Conservation (phyloP, 2,888 invertebrate genomes). For the Isotomurus palustris region DNA sequence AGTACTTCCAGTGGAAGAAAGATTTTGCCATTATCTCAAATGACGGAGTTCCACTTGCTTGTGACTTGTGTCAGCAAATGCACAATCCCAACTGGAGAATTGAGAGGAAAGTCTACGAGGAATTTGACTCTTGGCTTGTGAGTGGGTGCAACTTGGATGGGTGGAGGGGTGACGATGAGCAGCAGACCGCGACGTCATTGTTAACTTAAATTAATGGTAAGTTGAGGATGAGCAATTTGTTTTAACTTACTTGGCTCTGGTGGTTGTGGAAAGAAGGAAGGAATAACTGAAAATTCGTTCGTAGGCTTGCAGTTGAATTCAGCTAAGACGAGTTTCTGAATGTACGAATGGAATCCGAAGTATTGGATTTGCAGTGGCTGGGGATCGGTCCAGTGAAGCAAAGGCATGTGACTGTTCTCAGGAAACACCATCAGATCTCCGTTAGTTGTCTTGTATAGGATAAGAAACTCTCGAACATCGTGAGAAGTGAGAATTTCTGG, state of each 20-base stretch:
- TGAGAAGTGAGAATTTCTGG: constrained; percentile 30
- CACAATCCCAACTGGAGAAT: constrained; percentile 37
- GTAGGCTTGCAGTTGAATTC: constrained; percentile 38
- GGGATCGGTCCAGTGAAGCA: constrained; percentile 60
- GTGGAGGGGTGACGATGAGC: neutral
- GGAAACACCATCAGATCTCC: constrained; percentile 28
- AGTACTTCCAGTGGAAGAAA: constrained; percentile 45
- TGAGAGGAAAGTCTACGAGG: constrained; percentile 40
- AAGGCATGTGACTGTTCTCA: constrained; percentile 59
- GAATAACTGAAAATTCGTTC: constrained; percentile 24
- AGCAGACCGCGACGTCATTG: neutral
- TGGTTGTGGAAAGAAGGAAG: no score
- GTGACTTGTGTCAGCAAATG: constrained; percentile 44
- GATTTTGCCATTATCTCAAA: constrained; percentile 32
- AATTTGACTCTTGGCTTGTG: constrained; percentile 41
- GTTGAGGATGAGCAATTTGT: constrained; percentile 13
- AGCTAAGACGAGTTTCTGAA: constrained; percentile 19
- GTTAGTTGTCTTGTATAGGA: constrained; percentile 24
- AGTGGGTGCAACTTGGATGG: constrained; percentile 30
- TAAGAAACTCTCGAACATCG: constrained; percentile 30
- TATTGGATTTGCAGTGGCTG: constrained; percentile 56
- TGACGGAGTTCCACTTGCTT: constrained; percentile 41
- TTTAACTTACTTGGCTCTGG: no score
- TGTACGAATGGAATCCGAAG: constrained; percentile 31
- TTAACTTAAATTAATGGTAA: constrained; percentile 1